Conservation (phyloP, 2,113 vertebrate species). For the Mobula birostris region DNA sequence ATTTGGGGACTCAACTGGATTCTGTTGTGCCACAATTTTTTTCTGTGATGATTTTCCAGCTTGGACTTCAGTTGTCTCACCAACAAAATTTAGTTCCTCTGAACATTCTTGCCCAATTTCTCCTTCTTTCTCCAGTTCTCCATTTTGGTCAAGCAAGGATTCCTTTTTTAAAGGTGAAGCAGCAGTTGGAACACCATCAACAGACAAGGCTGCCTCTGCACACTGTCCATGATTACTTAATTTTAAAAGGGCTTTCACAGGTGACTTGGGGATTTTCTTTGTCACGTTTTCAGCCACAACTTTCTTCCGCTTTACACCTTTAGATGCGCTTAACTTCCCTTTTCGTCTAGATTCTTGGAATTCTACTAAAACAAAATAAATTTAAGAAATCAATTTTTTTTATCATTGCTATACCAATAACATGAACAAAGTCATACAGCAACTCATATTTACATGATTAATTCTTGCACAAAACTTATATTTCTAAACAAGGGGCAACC, state of each 20-base stretch:
- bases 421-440: constrained; percentile 21
- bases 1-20: constrained; percentile 48
- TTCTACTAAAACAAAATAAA: constrained; percentile 55
- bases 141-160: constrained; percentile 53
- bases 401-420: neutral
- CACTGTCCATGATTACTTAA: constrained; percentile 51
- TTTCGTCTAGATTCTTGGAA: constrained; percentile 62
- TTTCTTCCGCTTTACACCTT: constrained; percentile 95
- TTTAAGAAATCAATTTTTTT: neutral
- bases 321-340: constrained; percentile 71
- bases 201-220: constrained; percentile 48
- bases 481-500: neutral
- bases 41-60: constrained; percentile 52
- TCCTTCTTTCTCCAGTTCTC: constrained; percentile 50
- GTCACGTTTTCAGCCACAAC: constrained; percentile 84
- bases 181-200: constrained; percentile 49
- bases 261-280: constrained; percentile 94
- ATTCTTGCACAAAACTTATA: neutral
- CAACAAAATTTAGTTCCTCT: constrained; percentile 44
- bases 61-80: constrained; percentile 46
- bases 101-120: constrained; percentile 43
- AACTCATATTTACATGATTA: neutral
- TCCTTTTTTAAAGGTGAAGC: constrained; percentile 49
- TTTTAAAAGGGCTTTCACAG: constrained; percentile 80
- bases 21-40: constrained; percentile 45